Base-by-base conservation (phyloP, 2,888 invertebrate genomes). In the Myopa tessellatipennis region DNA sequence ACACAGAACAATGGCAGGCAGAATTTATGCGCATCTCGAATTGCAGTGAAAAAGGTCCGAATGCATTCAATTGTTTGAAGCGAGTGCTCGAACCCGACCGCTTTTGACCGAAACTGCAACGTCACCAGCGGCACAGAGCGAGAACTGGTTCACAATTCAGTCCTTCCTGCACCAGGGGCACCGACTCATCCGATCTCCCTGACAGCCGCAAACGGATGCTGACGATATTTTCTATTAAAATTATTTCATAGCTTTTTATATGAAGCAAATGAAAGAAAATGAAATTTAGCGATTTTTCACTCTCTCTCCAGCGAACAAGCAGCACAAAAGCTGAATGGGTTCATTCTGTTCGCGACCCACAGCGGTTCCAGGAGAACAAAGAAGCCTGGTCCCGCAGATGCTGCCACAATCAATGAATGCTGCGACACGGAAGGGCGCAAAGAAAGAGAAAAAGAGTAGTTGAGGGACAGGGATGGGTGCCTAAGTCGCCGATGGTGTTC, bases 21-120 rank as follows among this genome's bases (percentile, higher is more conserved):
- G n/a, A 10, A 45, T 45, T 45, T 45, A 45, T 45, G 45, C 45
- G 45, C 45, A 8, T 10, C 45, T 45, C 45, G 45, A 45, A 45
- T 45, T 45, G 45, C 45, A 45, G 26, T 45, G 3, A 45, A 45
- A 45, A 45, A 45, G 7, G 45, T 45, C 55, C n/a, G 34, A 67
- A 38, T 50, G 67, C 65, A 74, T 38, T 67, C 52, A 74, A 74
- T 74, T 74, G 68, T 60, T 70, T 70, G 26, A 26, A 26, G 26
- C 2, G 26, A 26, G 2, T 2, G 50, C 50, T 50, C 8, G 50
- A 50, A 50, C 26, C 26, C 26, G 26, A 1, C 1, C 26, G 26
- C 55, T n/a, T 16, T 55, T 12, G 14, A 55, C 55, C 63, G 8
- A 65, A 74, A 65, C 12, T 61, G 61, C 18, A 63, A 3, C 7